Evolutionary conservation across 2,113 vertebrate genomes (phyloP).

Genomic region (Saguinus midas): DNA sequence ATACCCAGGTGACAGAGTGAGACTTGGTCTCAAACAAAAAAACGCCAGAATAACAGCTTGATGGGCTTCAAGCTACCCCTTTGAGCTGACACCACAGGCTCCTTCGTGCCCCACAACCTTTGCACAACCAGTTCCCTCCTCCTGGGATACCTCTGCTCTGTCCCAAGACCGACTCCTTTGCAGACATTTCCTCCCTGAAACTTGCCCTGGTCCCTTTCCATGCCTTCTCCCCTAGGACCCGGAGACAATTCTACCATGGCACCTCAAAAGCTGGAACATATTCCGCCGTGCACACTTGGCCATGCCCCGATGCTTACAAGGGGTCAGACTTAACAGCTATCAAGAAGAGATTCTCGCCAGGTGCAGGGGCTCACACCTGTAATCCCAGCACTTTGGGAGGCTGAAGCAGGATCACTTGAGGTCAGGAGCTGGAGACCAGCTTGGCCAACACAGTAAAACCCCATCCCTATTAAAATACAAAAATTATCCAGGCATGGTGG

Average conservation of each 20-base stretch:
- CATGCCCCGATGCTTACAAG: not conserved
- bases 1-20: too few relatives aligned
- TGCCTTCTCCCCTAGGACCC: accelerated
- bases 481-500: too few relatives aligned
- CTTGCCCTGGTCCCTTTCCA: not conserved
- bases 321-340: not conserved
- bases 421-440: not conserved
- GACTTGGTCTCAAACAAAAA: too few relatives aligned
- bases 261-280: not conserved
- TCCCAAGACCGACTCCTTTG: not conserved
- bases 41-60: not conserved
- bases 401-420: not conserved
- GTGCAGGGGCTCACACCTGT: not conserved
- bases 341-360: not conserved
- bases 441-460: not conserved
- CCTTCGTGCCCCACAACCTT: not conserved
- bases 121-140: not conserved
- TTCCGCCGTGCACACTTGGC: not conserved
- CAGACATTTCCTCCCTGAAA: not conserved
- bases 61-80: not conserved
- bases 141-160: not conserved
- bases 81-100: not conserved
- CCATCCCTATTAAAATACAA: not conserved
- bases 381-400: not conserved
- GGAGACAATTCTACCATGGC: not conserved